A percentile compares a stretch with the other conserved stretches of the same genome.
These are phyloP conservation scores for Plusia festucae DNA, from an alignment of 2,888 invertebrate genomes.

Conservation along the genomic window DNA sequence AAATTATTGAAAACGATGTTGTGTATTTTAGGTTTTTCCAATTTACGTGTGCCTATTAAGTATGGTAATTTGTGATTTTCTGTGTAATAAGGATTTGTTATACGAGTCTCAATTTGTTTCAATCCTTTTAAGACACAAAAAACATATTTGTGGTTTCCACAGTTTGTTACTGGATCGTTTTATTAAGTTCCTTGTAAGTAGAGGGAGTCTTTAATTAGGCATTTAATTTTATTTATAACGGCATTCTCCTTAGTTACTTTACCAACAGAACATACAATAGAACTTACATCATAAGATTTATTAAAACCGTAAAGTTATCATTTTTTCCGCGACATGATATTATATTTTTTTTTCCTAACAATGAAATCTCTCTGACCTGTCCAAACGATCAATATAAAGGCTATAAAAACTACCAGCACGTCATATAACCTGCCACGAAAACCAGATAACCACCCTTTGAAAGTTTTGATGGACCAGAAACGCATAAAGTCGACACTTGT, in stretches of 20 bases:
- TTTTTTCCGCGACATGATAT: too few species aligned
- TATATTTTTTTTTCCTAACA: too few species aligned
- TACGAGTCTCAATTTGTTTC: neutral
- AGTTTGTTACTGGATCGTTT: too few species aligned
- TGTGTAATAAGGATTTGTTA: neutral
- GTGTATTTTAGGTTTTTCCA: conserved; percentile 9
- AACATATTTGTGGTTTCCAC: neutral
- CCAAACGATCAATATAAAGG: neutral
- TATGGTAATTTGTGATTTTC: neutral
- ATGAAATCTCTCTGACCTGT: neutral
- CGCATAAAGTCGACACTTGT: conserved; percentile 27
- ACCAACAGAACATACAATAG: too few species aligned
- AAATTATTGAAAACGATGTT: conserved; percentile 18
- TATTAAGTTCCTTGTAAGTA: too few species aligned
- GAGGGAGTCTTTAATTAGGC: too few species aligned
- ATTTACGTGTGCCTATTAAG: conserved; percentile 5
- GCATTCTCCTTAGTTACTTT: too few species aligned
- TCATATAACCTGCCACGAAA: neutral
- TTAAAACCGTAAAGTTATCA: too few species aligned
- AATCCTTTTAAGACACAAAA: neutral
- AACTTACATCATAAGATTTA: too few species aligned
- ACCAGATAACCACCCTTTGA: neutral
- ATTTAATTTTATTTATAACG: too few species aligned
- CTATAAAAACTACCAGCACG: neutral
- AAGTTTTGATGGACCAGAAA: neutral